Evolutionary conservation across 2,888 invertebrate genomes (phyloP).

Genomic region (Lacanobia oleracea): DNA sequence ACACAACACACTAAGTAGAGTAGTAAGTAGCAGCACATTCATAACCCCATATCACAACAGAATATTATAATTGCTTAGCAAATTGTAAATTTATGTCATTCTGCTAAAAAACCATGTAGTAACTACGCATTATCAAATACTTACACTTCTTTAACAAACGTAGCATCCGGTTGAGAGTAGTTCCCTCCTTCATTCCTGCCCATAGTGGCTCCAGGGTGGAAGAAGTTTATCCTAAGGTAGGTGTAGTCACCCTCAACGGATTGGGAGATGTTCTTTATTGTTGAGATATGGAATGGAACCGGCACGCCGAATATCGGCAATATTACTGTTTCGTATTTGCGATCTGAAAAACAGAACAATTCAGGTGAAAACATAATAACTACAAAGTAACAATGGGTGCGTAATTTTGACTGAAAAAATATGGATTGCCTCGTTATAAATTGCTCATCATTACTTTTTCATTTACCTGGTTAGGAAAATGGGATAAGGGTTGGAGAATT

Average conservation of each 20-base stretch:
- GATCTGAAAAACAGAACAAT: constrained; percentile 91
- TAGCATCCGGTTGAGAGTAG: constrained; percentile 98
- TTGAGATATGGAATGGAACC: constrained; percentile 99
- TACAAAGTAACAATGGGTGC: no score
- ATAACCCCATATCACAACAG: no score
- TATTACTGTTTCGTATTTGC: constrained; percentile 99
- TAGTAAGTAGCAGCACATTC: no score
- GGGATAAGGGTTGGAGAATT: no score
- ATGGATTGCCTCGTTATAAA: no score
- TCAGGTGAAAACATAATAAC: not conserved
- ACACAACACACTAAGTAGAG: no score
- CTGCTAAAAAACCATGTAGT: no score
- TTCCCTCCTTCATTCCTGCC: constrained; percentile 97
- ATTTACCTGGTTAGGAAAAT: no score
- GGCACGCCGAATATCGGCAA: constrained; percentile 98
- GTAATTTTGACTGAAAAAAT: no score
- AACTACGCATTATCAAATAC: constrained; percentile 73
- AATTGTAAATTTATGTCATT: no score
- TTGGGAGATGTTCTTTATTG: constrained; percentile 99
- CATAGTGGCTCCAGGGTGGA: constrained; percentile 99
- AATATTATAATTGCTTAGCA: no score
- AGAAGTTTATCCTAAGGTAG: constrained; percentile 99
- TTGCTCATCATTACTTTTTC: no score
- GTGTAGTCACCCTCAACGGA: constrained; percentile 99
- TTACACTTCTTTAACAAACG: constrained; percentile 99